Percentiles rank a stretch among this genome's conserved stretches.
These are phyloP conservation scores for Tichodroma muraria DNA, from an alignment of 2,113 vertebrate species.

Conservation along the genomic window DNA sequence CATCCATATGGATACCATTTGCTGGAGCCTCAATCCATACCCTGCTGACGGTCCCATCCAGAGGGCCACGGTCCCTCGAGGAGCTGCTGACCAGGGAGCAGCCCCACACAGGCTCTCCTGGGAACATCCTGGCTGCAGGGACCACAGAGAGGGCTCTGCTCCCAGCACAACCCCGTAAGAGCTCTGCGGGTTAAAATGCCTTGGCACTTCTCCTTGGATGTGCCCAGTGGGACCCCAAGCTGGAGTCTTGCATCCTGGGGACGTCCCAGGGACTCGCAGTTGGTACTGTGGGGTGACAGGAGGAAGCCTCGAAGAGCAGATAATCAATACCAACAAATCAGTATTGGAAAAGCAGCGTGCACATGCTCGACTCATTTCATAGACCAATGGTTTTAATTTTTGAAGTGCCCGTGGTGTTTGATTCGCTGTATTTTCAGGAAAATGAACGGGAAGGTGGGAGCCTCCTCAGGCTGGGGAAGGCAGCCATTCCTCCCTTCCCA, in stretches of 20 bases:
- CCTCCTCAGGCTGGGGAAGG: not conserved
- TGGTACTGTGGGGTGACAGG: not conserved
- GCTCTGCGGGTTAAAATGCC: not conserved
- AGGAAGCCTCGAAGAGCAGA: not conserved
- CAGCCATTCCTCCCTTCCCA: not conserved
- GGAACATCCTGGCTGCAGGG: not conserved
- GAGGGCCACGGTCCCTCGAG: accelerated
- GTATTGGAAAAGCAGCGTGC: not conserved
- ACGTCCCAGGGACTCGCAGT: not conserved
- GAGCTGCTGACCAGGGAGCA: not conserved
- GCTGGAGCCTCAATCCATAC: accelerated
- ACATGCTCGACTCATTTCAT: not conserved
- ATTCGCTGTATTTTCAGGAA: not conserved
- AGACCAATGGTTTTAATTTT: not conserved
- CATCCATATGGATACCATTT: not conserved
- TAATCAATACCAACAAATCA: not conserved
- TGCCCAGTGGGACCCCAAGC: accelerated
- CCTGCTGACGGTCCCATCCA: not conserved
- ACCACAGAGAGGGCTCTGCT: not conserved
- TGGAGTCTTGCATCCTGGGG: not conserved
- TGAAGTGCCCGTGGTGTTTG: too few species aligned
- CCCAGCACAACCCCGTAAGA: accelerated
- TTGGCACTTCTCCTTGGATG: accelerated
- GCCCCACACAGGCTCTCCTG: accelerated
- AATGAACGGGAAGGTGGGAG: not conserved